Evolutionary conservation across 2,113 vertebrate species (phyloP), one percentile per base, ranked within the genome.

Genomic region (human (Homo sapiens)): DNA sequence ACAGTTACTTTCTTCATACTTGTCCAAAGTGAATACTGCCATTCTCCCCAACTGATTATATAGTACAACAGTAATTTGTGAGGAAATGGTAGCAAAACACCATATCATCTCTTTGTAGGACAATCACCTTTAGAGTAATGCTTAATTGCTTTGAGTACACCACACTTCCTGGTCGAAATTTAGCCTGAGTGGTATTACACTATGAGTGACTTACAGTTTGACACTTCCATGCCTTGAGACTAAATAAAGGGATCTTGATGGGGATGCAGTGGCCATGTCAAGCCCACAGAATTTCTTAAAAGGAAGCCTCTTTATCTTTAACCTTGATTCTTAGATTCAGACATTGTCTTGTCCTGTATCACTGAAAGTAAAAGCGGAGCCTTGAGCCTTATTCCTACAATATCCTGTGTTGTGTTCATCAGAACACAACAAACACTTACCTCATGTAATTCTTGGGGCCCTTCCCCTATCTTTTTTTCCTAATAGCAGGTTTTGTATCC

Each of bases 211-310:
- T 61, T 25, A 12, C 3, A 0, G 17, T 7, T 9, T 8, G 43
- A 64, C 12, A 4, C 35, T 8, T 45, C 6, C 9, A 3, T 2
- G n/a, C 14, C 8, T 48, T 9, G 4, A 20, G 2, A 23, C 43
- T 8, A 52, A n/a, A 38, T 14, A 14, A 10, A 6, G 0, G n/a
- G 27, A 18, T 50, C 9, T 4, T 70, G 0, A 27, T 45, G n/a
- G 10, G 4, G 23, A 79, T 6, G 10, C 2, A 17, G 8, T 25
- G 1, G 18, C 7, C 10, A 27, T 7, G 1, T 25, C 3, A 8
- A 1, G 0, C 32, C 48, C 10, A 0, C 0, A 2, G 30, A 8
- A 5, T 5, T 2, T 0, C 52, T 11, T 10, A 5, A 20, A 30
- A 79, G 48, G 12, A 83, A 76, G 18, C 12, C 27, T 23, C 2